Percentiles rank a stretch among this genome's conserved stretches.
Conservation (phyloP, 2,888 invertebrate species). For the Poecilobothrus nobilitatus region DNA sequence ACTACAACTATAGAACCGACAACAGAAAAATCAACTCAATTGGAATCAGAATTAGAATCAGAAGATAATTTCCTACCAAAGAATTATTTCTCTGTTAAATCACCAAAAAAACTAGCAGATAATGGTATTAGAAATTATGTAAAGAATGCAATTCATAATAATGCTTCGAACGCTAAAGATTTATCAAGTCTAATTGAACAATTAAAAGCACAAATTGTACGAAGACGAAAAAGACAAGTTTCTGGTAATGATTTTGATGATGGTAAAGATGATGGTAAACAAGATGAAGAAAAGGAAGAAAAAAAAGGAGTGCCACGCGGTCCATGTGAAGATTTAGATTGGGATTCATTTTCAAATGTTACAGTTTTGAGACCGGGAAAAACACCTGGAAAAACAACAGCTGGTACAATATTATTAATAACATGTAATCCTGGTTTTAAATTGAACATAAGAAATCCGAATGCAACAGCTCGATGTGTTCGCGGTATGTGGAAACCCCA, state of each 20-base stretch:
- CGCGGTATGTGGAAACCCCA: constrained; percentile 79
- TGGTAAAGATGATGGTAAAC: constrained; percentile 28
- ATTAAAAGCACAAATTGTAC: constrained; percentile 36
- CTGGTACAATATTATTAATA: constrained; percentile 66
- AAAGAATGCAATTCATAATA: constrained; percentile 12
- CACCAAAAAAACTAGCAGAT: neutral
- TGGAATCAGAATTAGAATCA: neutral
- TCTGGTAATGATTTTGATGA: constrained; percentile 14
- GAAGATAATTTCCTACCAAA: neutral
- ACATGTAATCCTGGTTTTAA: constrained; percentile 71
- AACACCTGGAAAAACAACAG: constrained; percentile 61
- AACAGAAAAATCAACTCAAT: constrained; percentile 11
- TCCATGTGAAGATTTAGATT: constrained; percentile 53
- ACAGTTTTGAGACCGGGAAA: constrained; percentile 63
- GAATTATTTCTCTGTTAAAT: neutral
- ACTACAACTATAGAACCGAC: constrained; percentile 17
- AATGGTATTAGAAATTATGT: constrained; percentile 8
- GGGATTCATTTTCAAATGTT: constrained; percentile 44
- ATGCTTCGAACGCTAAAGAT: constrained; percentile 16
- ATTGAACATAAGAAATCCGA: constrained; percentile 60
- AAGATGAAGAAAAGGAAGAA: constrained; percentile 21
- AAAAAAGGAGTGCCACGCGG: constrained; percentile 43
- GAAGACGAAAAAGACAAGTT: constrained; percentile 29
- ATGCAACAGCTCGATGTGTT: constrained; percentile 70
- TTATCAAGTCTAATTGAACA: constrained; percentile 31